Conservation (phyloP, 2,797 vertebrate species). For the Remorina albescens region DNA sequence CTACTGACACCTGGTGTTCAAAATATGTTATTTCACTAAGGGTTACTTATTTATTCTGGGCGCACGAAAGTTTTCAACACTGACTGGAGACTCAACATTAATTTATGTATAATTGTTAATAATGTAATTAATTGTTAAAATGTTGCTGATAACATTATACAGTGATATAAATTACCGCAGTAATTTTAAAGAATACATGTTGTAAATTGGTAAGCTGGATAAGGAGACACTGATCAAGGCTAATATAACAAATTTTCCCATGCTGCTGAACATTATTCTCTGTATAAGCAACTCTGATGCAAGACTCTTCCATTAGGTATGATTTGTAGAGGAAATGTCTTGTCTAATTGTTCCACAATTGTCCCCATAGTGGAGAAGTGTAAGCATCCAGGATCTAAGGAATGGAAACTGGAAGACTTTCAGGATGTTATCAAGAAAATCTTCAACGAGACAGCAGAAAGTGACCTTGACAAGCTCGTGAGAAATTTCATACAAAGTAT, state of each 20-base stretch:
- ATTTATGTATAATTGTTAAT: neutral
- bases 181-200: neutral
- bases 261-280: neutral
- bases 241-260: too few relatives aligned
- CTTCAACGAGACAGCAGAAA: constrained; percentile 20
- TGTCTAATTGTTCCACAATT: neutral
- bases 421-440: constrained; percentile 19
- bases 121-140: neutral
- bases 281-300: neutral
- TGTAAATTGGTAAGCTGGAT: neutral
- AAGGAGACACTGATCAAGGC: neutral
- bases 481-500: constrained; percentile 31
- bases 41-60: neutral
- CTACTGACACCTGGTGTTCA: constrained; percentile 49
- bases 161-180: neutral
- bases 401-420: constrained; percentile 16
- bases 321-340: neutral
- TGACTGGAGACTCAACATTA: neutral
- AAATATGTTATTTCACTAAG: constrained; percentile 23
- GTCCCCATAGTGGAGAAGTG: neutral
- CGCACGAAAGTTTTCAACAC: neutral
- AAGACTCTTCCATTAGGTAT: neutral
- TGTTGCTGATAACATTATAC: neutral
- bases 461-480: constrained; percentile 27
- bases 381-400: constrained; percentile 2